These are phyloP conservation scores for Crossocerus cetratus DNA, from an alignment of 2,888 invertebrate species.

Conservation along the genomic window DNA sequence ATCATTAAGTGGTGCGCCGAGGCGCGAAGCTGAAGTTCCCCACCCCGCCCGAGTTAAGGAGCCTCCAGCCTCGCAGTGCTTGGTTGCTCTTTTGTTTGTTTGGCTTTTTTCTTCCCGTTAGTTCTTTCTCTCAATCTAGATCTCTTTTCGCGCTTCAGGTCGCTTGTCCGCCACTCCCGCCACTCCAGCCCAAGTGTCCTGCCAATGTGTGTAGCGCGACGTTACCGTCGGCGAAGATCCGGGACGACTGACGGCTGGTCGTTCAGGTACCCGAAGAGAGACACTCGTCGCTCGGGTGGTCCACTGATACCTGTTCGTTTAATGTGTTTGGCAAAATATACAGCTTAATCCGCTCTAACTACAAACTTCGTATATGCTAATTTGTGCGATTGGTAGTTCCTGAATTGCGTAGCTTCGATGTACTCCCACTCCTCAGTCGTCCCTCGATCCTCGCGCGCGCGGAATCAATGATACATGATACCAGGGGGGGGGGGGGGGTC, in stretches of 20 bases:
- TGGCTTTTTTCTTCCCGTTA: background rate
- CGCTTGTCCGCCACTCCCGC: slow-evolving; percentile 10
- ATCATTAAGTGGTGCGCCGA: background rate
- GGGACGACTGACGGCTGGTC: background rate
- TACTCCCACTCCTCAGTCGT: too few species aligned
- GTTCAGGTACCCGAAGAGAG: background rate
- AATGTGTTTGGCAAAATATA: background rate
- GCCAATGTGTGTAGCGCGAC: background rate
- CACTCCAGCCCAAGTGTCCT: slow-evolving; percentile 52
- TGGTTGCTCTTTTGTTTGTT: too few species aligned
- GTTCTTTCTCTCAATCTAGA: background rate
- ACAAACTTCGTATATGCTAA: background rate
- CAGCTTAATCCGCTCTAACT: too few species aligned
- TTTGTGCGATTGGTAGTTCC: slow-evolving; percentile 8
- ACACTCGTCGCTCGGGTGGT: background rate
- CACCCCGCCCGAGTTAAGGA: background rate
- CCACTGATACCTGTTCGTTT: background rate
- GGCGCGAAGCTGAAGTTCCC: background rate
- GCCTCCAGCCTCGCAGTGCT: background rate
- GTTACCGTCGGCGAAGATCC: background rate
- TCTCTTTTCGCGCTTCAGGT: background rate
- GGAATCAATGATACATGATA: background rate
- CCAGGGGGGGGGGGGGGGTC: background rate
- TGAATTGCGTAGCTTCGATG: background rate
- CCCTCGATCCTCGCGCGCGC: too few species aligned